Base-by-base conservation (phyloP, 2,113 vertebrate genomes). In the Leuciscus idus region DNA sequence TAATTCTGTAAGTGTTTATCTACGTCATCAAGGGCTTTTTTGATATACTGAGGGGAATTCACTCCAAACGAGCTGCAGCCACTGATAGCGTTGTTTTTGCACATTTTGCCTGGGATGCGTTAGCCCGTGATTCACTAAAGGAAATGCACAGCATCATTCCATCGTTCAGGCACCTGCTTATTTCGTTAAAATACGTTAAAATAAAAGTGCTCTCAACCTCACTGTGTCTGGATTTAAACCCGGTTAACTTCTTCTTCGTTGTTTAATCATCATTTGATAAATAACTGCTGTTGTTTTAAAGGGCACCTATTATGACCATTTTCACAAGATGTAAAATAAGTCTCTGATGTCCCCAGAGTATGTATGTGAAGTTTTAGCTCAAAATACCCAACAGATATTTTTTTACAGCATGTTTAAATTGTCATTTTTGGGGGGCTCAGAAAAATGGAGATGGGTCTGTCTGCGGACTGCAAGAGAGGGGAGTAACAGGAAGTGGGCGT, bases 11-110 rank as follows among this genome's bases (percentile, higher is more conserved):
- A 43, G 30, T 23, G 33, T 80, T 80, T 64, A 28, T 17, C 36
- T 64, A 81, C n/a, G 6, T 81, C 78, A 77, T 77, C 28, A 55
- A 81, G 55, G 4, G 59, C n/a, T 23, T 55, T 77, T 77, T 77
- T 55, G 8, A 30, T 52, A 33, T 6, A 55, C 50, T 33, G 28
- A 55, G 28, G 75, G 75, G 75, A 33, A 77, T 77, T 77, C 13
- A 77, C 48, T 77, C 50, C 21, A 50, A 77, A 21, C 21, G 59
- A 81, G 10, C 5, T 80, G 30, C 6, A 9, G 33, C 5, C 77
- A n/a, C 23, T 77, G 28, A 33, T 17, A 66, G 17, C 33, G 19
- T 48, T 84, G 39, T 64, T 84, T 30, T 64, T 75, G 28, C 9
- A 30, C 1, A 50, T 23, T 21, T 4, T 55, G 19, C 13, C 8